These are phyloP conservation scores for Brachyistius frenatus DNA, from an alignment of 2,113 vertebrate genomes.

Conservation along the genomic window DNA sequence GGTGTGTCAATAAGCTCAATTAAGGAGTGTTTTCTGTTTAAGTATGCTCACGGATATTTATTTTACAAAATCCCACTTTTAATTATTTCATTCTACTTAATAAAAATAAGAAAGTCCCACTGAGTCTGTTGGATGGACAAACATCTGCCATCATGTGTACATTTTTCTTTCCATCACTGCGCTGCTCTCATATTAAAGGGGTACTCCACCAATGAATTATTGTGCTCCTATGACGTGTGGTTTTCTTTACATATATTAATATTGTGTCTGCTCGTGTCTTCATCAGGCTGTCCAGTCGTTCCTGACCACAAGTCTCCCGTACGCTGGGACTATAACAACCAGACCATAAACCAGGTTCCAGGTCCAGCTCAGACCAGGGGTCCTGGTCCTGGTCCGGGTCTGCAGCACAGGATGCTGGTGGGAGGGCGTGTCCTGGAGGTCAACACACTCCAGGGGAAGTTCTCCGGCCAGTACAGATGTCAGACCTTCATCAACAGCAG, in stretches of 20 bases:
- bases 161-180: too few relatives aligned
- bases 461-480: conserved; percentile 83
- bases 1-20: too few relatives aligned
- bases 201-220: too few relatives aligned
- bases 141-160: too few relatives aligned
- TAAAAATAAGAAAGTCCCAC: too few relatives aligned
- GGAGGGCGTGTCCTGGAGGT: conserved; percentile 88
- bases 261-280: conserved; percentile 13
- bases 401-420: conserved; percentile 79
- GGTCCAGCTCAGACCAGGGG: not conserved
- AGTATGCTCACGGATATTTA: too few relatives aligned
- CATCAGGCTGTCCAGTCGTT: conserved; percentile 80
- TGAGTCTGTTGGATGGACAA: too few relatives aligned
- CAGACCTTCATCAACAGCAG: conserved; percentile 74
- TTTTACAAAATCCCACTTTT: too few relatives aligned
- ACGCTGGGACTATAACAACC: conserved; percentile 84
- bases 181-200: too few relatives aligned
- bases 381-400: conserved; percentile 7
- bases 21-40: too few relatives aligned
- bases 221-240: too few relatives aligned
- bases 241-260: not conserved
- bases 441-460: conserved; percentile 77
- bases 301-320: conserved; percentile 79
- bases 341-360: conserved; percentile 70
- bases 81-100: too few relatives aligned